phyloP scores from a whole-genome alignment of 2,113 vertebrate genomes.

The Saimiri boliviensis region DNA sequence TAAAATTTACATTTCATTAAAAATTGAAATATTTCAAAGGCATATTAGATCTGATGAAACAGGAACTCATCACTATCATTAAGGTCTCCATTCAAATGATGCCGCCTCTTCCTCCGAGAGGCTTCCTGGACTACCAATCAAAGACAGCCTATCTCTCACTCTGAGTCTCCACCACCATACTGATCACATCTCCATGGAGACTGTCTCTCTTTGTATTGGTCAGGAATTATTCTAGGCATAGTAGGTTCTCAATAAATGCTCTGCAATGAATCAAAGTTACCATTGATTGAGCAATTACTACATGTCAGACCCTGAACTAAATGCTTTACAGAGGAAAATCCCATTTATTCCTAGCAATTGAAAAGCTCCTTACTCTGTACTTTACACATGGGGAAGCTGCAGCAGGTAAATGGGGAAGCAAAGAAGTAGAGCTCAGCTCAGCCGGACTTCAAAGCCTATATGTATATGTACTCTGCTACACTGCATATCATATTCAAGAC shows the following conservation, averaged over 20 bases:
- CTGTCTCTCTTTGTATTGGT: neutral
- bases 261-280: neutral
- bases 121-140: neutral
- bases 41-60: neutral
- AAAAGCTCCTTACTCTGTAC: neutral
- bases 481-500: neutral
- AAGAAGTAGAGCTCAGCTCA: neutral
- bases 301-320: neutral
- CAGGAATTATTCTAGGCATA: neutral
- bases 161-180: neutral
- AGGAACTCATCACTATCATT: neutral
- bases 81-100: neutral
- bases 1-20: neutral
- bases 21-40: neutral
- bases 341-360: neutral
- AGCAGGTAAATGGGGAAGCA: neutral
- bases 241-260: neutral
- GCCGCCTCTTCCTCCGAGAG: neutral
- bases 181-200: neutral
- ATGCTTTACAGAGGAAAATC: neutral
- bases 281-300: neutral
- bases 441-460: neutral
- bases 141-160: neutral
- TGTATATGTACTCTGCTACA: rapidly evolving
- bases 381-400: neutral